These are phyloP conservation scores for Gulo gulo DNA, from an alignment of 2,113 vertebrate genomes.

Conservation along the genomic window DNA sequence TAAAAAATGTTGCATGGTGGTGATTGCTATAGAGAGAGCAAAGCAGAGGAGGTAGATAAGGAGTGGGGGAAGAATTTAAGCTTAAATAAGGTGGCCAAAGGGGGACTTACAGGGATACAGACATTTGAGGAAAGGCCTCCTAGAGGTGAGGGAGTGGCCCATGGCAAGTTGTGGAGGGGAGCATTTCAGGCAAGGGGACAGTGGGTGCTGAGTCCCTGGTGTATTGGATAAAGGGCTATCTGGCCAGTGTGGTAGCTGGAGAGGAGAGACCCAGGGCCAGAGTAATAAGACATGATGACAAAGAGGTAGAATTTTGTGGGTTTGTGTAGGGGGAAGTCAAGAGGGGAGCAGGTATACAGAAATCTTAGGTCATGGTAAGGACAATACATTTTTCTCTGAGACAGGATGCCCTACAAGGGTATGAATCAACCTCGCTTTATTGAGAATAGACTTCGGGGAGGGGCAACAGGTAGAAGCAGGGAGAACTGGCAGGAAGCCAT, in stretches of 20 bases:
- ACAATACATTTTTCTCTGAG: neutral
- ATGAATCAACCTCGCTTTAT: neutral
- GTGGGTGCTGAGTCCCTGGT: too few species aligned
- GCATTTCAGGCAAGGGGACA: neutral
- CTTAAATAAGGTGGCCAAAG: neutral
- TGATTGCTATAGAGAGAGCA: neutral
- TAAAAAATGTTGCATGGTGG: neutral
- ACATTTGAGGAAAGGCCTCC: neutral
- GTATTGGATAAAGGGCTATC: neutral
- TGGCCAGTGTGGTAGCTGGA: too few species aligned
- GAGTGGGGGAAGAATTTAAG: neutral
- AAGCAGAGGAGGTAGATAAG: neutral
- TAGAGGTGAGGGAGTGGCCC: neutral
- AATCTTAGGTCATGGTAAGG: neutral
- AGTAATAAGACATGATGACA: neutral
- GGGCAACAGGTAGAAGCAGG: neutral
- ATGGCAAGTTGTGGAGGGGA: neutral
- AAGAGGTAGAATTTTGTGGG: neutral
- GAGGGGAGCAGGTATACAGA: accelerated
- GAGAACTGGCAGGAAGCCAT: neutral
- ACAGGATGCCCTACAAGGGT: neutral
- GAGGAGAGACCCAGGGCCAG: neutral
- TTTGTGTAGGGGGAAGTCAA: neutral
- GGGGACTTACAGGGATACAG: neutral
- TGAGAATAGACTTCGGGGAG: neutral